Conservation (phyloP, 2,797 vertebrate species). For the Gymnodraco acuticeps region DNA sequence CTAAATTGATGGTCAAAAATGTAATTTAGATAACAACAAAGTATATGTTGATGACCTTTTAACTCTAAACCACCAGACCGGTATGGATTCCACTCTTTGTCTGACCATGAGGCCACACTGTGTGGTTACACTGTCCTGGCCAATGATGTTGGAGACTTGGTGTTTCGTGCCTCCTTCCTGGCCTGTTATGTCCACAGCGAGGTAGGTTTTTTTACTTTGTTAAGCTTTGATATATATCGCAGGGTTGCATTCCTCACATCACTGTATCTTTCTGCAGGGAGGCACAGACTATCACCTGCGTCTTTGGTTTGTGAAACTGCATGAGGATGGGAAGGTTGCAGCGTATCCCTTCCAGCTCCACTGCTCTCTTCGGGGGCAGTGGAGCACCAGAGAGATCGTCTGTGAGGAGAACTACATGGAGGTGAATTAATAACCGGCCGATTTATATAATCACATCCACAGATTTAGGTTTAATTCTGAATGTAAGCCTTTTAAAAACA, state of each 20-base stretch:
- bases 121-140: constrained; percentile 77
- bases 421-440: constrained; percentile 48
- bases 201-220: constrained; percentile 39
- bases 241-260: not conserved
- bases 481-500: too few species aligned
- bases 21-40: not conserved
- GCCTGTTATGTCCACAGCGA: constrained; percentile 74
- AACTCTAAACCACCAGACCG: constrained; percentile 53
- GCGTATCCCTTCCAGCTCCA: constrained; percentile 73
- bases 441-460: not conserved
- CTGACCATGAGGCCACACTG: constrained; percentile 44
- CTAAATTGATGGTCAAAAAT: not conserved
- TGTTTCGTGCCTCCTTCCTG: constrained; percentile 78
- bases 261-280: constrained; percentile 49
- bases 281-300: constrained; percentile 72
- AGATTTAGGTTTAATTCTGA: not conserved
- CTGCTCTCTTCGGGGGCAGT: constrained; percentile 62
- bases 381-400: constrained; percentile 79
- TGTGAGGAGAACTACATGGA: constrained; percentile 87
- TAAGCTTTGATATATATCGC: not conserved
- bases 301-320: constrained; percentile 74
- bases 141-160: constrained; percentile 65
- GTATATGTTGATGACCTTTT: not conserved
- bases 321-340: constrained; percentile 55
- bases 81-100: constrained; percentile 57